These are phyloP conservation scores for Neodontobutis hainanensis DNA, from an alignment of 2,113 vertebrate species.

Conservation along the genomic window DNA sequence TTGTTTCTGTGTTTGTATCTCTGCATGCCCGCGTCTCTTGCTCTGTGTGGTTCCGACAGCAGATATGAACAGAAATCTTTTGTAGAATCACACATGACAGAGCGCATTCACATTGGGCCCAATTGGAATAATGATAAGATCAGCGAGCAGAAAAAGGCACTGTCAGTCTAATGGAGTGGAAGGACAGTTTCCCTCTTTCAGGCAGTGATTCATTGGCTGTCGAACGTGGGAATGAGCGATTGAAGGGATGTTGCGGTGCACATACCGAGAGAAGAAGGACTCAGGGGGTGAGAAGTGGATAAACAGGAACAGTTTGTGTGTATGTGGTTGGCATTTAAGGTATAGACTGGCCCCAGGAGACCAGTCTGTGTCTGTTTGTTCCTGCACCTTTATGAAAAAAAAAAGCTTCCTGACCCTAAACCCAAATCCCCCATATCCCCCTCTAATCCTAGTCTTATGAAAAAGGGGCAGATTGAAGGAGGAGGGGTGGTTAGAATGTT, in stretches of 20 bases:
- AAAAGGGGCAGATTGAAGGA: conserved; percentile 38
- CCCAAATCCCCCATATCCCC: neutral
- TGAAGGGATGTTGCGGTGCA: conserved; percentile 19
- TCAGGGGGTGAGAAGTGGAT: neutral
- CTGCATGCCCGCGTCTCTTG: conserved; percentile 30
- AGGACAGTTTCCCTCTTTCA: conserved; percentile 38
- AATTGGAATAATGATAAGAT: conserved; percentile 64
- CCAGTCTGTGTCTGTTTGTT: conserved; percentile 15
- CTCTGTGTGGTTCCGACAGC: conserved; percentile 44
- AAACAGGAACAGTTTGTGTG: too few species aligned
- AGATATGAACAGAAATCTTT: conserved; percentile 27
- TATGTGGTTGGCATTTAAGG: conserved; percentile 12
- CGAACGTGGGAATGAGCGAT: conserved; percentile 22
- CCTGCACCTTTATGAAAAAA: conserved; percentile 11
- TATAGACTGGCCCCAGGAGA: conserved; percentile 9
- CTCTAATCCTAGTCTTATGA: conserved; percentile 8
- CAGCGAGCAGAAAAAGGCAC: conserved; percentile 36
- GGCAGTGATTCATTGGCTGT: conserved; percentile 32
- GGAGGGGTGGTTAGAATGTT: conserved; percentile 41
- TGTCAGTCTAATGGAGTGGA: conserved; percentile 50
- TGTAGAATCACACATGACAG: conserved; percentile 43
- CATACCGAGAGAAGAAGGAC: conserved; percentile 19
- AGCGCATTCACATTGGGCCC: conserved; percentile 48
- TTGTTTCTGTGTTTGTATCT: conserved; percentile 44
- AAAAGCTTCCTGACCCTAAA: conserved; percentile 43